Base-by-base conservation (phyloP, 1,140 invertebrate species). In the Plutomurus gul region DNA sequence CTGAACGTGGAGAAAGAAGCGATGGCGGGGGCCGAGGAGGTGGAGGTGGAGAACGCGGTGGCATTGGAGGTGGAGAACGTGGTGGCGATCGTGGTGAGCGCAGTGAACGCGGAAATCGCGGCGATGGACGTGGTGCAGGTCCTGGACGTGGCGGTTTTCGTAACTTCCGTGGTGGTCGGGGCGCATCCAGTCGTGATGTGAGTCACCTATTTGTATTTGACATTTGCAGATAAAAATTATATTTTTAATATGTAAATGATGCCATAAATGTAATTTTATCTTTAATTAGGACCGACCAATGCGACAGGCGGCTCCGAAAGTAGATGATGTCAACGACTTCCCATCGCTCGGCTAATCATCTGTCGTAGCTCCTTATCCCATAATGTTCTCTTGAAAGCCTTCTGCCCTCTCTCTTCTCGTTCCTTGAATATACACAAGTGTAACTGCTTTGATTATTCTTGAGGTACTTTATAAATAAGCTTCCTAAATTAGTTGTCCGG, bases 251-350 rank as follows among this genome's bases (percentile, higher is more conserved):
- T n/a, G n/a, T n/a, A n/a, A 39, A 37, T 71, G 11, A 6, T 11
- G 70, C 37, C 22, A 70, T 30, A 47, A 70, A 78, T 51, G 37
- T 10, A 1, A 60, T 75, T 72, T 56, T 22, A 30, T 51, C 46
- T 70, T 81, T 82, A 56, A 80, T 82, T 40, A 82, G 77, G 77
- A 79, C 39, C 81, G 83, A 36, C 77, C 79, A 25, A 49, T 77
- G n/a, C 87, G 88, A 83, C 90, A 91, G 82, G 88, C 91, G 81
- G 95, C 95, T 85, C 96, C 96, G 22, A 96, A 96, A 87, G 94
- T 98, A 71, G 95, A 97, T 86, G 95, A 98, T 88, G 95, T 95
- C 88, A 92, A 93, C 85, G 95, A 96, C 88, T 97, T 98, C 88
- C 96, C 96, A 81, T 95, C 94, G 84, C 89, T 96, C 85, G 92